Base-by-base conservation (phyloP, 2,797 vertebrate species). In the Sebastes nivosus region DNA sequence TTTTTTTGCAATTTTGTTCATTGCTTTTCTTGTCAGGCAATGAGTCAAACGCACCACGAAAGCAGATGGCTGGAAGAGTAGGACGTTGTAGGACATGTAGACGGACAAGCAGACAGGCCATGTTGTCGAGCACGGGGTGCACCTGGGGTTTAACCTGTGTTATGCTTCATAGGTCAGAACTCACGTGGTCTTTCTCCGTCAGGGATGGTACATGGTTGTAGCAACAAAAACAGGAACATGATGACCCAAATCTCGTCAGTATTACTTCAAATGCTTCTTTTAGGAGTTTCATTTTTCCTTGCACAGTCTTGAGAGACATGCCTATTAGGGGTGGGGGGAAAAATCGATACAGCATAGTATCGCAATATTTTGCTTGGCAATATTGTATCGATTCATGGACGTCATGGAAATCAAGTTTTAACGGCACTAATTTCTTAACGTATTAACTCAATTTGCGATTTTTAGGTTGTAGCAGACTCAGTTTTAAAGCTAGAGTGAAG, bases 221-320 rank as follows among this genome's bases (percentile, higher is more conserved):
- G 32, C 34, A 46, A 72, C 70, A 69, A 52, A 74, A 69, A 63
- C 32, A 42, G 57, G 59, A 88, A 80, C 75, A 87, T 8, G 60
- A 60, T 67, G 90, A 90, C 86, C 87, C 79, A 90, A 63, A 87
- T 90, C 71, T 85, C 42, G 12, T 30, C 58, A 32, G 30, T 16
- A 13, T 14, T 38, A 38, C 36, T 38, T 13, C 13, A 29, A 29
- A 65, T n/a, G 27, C 52, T 60, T 69, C 11, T 38, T 67, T 50
- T 42, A 25, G 20, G 20, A 64, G 65, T 55, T 71, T 11, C 0
- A 9, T 12, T 55, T 73, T 27, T 42, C 18, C 8, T 20, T 59
- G 22, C 46, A 8, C 24, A 12, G 2, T 65, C 29, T 61, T 46
- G 20, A 61, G 3, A 66, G 29, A 46, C 42, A 46, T 46, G 42